These are phyloP conservation scores for Patella vulgata DNA, from an alignment of 1,140 invertebrate species.

Conservation along the genomic window DNA sequence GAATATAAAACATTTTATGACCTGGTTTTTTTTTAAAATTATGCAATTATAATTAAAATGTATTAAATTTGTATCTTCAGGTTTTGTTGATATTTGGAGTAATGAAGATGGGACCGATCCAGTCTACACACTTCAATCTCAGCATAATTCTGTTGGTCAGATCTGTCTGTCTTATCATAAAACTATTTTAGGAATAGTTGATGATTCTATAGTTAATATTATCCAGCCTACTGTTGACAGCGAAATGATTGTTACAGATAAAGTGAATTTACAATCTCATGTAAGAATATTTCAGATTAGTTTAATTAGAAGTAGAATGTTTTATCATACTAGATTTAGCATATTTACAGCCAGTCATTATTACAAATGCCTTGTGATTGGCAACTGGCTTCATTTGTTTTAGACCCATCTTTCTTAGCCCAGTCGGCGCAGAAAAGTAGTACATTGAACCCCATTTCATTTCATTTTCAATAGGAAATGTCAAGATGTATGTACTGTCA, in stretches of 20 bases:
- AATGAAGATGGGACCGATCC: constrained; percentile 38
- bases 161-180: constrained; percentile 8
- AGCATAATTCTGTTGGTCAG: constrained; percentile 10
- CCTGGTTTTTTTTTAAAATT: background rate
- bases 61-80: constrained; percentile 28
- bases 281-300: constrained; percentile 13
- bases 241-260: constrained; percentile 5
- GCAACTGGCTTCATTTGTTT: too few species aligned
- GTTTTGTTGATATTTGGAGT: constrained; percentile 59
- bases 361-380: too few species aligned
- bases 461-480: too few species aligned
- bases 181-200: constrained; percentile 11
- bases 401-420: too few species aligned
- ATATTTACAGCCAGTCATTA: too few species aligned
- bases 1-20: too few species aligned
- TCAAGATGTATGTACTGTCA: too few species aligned
- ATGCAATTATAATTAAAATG: constrained; percentile 3
- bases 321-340: too few species aligned
- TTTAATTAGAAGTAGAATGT: too few species aligned
- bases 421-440: too few species aligned
- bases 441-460: too few species aligned
- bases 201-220: constrained; percentile 19
- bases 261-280: constrained; percentile 9
- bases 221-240: background rate
- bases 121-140: constrained; percentile 29